phyloP scores from a whole-genome alignment of 2,888 invertebrate species.

The Incurvaria masculella region DNA sequence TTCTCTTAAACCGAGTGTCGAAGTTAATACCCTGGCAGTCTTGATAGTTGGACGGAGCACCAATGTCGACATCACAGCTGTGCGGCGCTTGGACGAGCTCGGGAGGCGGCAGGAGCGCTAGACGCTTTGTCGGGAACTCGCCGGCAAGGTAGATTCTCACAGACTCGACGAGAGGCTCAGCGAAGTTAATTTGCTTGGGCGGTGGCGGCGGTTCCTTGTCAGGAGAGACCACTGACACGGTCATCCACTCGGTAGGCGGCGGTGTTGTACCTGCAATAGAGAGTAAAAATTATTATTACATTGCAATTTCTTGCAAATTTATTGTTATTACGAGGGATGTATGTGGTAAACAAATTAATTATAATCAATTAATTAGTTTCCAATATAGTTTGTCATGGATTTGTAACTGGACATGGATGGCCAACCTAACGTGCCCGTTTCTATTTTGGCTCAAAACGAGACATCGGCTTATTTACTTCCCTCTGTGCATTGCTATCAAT shows the following conservation, averaged over 20 bases:
- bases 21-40: slow-evolving; percentile 50
- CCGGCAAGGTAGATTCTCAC: slow-evolving; percentile 47
- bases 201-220: slow-evolving; percentile 41
- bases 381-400: too few relatives aligned
- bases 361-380: too few relatives aligned
- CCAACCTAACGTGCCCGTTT: too few relatives aligned
- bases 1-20: slow-evolving; percentile 40
- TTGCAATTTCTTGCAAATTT: background rate
- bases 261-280: slow-evolving; percentile 43
- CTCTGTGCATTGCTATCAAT: too few relatives aligned
- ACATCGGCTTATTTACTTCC: too few relatives aligned
- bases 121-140: slow-evolving; percentile 38
- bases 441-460: too few relatives aligned
- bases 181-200: slow-evolving; percentile 38
- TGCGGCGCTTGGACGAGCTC: slow-evolving; percentile 19
- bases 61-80: slow-evolving; percentile 43
- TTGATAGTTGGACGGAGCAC: slow-evolving; percentile 35
- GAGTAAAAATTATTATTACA: slow-evolving; percentile 11
- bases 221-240: slow-evolving; percentile 40
- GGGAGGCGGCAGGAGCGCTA: slow-evolving; percentile 27
- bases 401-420: too few relatives aligned
- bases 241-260: slow-evolving; percentile 54
- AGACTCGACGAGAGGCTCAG: slow-evolving; percentile 49
- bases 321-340: too few relatives aligned
- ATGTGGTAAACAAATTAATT: too few relatives aligned